A percentile compares a stretch with the other conserved stretches of the same genome.
These are phyloP conservation scores for Pachyramphus minor DNA, from an alignment of 2,113 vertebrate species.

Conservation along the genomic window DNA sequence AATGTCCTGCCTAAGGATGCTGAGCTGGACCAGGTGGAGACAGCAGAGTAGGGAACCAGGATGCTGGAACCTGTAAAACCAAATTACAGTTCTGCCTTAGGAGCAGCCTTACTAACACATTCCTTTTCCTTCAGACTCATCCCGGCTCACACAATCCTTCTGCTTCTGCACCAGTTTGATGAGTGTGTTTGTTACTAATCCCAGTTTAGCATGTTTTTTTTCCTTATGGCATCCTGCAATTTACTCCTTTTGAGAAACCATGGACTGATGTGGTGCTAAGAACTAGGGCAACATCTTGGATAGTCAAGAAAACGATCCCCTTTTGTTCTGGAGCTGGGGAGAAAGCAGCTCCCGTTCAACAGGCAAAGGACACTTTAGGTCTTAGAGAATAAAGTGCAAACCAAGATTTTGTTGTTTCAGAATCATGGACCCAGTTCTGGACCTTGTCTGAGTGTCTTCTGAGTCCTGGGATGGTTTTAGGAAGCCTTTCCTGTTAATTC, in stretches of 20 bases:
- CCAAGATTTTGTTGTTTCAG: neutral
- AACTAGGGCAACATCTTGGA: neutral
- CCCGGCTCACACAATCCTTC: neutral
- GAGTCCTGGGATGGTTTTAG: neutral
- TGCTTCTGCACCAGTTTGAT: neutral
- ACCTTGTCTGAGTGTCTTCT: neutral
- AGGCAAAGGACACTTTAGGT: neutral
- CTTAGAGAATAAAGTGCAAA: neutral
- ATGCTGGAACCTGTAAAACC: neutral
- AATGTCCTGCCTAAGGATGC: neutral
- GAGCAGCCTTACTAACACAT: neutral
- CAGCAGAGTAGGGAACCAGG: neutral
- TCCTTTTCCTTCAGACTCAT: neutral
- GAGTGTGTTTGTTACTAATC: neutral
- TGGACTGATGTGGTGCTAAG: neutral
- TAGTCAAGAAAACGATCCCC: neutral
- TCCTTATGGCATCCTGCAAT: neutral
- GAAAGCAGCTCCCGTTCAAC: neutral
- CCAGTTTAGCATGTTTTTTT: neutral
- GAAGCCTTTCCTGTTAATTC: neutral
- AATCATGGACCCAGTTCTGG: neutral
- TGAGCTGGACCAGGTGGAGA: neutral
- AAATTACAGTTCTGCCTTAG: neutral
- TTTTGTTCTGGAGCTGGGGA: neutral
- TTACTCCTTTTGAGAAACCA: neutral